A percentile compares a stretch with the other conserved stretches of the same genome.
phyloP scores from a whole-genome alignment of 2,113 vertebrate genomes.

The Anoplopoma fimbria region DNA sequence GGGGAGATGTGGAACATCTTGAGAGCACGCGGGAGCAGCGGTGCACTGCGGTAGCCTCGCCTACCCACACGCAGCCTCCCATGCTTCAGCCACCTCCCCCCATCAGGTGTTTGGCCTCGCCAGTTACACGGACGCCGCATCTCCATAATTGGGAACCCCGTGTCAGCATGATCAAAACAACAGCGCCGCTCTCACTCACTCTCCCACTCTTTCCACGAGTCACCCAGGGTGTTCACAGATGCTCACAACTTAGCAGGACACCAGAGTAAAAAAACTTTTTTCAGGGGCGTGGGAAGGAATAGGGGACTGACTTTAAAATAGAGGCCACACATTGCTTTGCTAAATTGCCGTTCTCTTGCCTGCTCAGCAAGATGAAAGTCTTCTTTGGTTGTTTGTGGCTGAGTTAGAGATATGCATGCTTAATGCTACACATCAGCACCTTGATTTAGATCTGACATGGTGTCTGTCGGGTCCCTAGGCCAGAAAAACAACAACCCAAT shows the following conservation, averaged over 20 bases:
- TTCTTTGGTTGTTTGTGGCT: constrained; percentile 39
- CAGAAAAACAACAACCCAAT: constrained; percentile 55
- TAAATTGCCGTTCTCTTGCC: constrained; percentile 51
- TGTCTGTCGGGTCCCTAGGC: constrained; percentile 45
- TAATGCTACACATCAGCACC: constrained; percentile 53
- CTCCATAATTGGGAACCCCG: constrained; percentile 71
- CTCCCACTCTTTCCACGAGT: constrained; percentile 41
- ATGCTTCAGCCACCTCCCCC: constrained; percentile 59
- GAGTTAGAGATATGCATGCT: constrained; percentile 53
- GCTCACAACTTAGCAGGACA: constrained; percentile 55
- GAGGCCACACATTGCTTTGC: constrained; percentile 42
- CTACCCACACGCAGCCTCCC: constrained; percentile 56
- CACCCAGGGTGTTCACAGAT: constrained; percentile 30
- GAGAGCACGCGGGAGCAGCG: constrained; percentile 70
- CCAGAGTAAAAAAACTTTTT: constrained; percentile 22
- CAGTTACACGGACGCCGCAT: constrained; percentile 49
- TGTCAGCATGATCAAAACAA: constrained; percentile 70
- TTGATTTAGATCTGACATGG: constrained; percentile 60
- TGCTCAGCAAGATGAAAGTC: constrained; percentile 57
- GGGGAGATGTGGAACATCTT: constrained; percentile 82
- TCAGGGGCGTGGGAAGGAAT: constrained; percentile 27
- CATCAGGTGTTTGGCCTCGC: constrained; percentile 69
- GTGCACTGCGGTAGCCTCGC: constrained; percentile 70
- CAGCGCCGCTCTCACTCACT: constrained; percentile 31
- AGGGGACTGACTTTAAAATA: constrained; percentile 47